Conservation (phyloP, 2,113 vertebrate genomes). For the Anolis sagrei region DNA sequence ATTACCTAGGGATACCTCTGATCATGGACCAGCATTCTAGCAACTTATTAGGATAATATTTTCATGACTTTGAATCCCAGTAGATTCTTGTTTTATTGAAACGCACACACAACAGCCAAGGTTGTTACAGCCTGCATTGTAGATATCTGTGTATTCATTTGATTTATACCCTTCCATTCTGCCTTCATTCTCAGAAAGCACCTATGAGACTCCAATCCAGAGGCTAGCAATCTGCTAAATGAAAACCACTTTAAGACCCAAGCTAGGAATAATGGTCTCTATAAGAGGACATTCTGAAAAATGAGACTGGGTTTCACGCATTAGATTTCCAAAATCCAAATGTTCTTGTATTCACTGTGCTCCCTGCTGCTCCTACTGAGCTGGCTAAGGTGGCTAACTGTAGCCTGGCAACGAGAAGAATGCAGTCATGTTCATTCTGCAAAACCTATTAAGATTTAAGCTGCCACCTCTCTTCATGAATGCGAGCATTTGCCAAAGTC, state of each 20-base stretch:
- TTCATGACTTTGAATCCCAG: background rate
- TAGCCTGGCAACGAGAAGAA: conserved; percentile 43
- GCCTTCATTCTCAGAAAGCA: background rate
- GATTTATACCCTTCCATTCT: background rate
- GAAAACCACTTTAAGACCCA: background rate
- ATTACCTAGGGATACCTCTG: no score
- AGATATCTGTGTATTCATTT: background rate
- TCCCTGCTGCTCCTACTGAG: background rate
- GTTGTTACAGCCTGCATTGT: background rate
- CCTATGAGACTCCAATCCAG: background rate
- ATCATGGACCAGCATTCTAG: background rate
- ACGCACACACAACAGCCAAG: conserved; percentile 1
- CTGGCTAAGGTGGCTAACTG: conserved; percentile 28
- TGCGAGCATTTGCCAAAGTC: conserved; percentile 7
- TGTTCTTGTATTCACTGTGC: background rate
- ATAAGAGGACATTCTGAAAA: background rate
- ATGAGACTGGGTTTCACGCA: background rate
- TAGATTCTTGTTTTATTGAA: background rate
- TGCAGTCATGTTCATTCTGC: conserved; percentile 11
- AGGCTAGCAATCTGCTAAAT: background rate
- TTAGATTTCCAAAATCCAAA: background rate
- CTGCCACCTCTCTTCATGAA: conserved; percentile 8
- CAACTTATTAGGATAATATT: background rate
- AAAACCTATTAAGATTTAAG: conserved; percentile 37
- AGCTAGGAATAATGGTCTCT: background rate